Percentiles rank a stretch among this genome's conserved stretches.
Conservation (phyloP, 2,797 vertebrate genomes). For the Squalus acanthias region DNA sequence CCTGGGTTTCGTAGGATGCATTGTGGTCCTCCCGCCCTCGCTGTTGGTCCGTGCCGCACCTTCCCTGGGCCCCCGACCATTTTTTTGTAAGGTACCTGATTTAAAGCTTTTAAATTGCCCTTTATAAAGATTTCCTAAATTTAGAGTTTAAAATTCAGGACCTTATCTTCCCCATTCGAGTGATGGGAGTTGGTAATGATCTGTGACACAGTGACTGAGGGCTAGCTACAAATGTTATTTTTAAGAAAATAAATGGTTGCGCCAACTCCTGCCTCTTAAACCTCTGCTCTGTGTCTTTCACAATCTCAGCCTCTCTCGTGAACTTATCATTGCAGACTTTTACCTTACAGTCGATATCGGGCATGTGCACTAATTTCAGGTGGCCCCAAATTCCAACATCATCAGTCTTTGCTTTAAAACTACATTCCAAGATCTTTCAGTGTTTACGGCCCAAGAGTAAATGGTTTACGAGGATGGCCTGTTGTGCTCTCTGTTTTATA, state of each 20-base stretch:
- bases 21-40: too few relatives aligned
- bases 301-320: not conserved
- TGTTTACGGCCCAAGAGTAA: not conserved
- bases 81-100: not conserved
- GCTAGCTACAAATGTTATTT: not conserved
- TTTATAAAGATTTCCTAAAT: not conserved
- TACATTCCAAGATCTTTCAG: not conserved
- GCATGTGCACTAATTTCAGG: not conserved
- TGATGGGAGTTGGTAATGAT: not conserved
- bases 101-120: not conserved
- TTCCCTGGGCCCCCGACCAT: not conserved
- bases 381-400: not conserved
- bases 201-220: not conserved
- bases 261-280: not conserved
- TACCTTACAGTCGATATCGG: too few relatives aligned
- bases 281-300: not conserved
- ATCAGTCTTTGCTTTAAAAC: not conserved
- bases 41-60: too few relatives aligned
- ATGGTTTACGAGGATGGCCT: not conserved
- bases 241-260: not conserved
- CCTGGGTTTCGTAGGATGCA: too few relatives aligned
- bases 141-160: not conserved
- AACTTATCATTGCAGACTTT: not conserved
- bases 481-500: not conserved
- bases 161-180: not conserved